phyloP scores from a whole-genome alignment of 2,888 invertebrate species.

The Stictocephala bisonia region DNA sequence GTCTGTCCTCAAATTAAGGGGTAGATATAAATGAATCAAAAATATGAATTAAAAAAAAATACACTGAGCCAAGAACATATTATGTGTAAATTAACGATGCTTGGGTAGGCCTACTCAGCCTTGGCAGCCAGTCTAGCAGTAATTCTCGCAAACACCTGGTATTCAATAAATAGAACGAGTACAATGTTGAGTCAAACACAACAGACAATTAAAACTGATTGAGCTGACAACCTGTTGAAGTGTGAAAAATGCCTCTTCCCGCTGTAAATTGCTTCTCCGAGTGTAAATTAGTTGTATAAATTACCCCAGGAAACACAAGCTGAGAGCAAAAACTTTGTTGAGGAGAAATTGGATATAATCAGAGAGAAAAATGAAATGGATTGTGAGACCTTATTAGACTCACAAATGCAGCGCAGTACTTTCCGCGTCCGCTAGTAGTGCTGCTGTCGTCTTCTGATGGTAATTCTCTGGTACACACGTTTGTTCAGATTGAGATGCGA shows the following conservation, averaged over 20 bases:
- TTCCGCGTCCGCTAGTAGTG: too few relatives aligned
- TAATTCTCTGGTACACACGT: too few relatives aligned
- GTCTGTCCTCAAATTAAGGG: too few relatives aligned
- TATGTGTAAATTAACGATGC: not conserved
- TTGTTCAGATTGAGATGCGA: too few relatives aligned
- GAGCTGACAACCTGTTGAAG: constrained; percentile 16
- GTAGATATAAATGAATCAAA: too few relatives aligned
- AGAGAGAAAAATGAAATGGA: constrained; percentile 32
- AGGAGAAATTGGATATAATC: constrained; percentile 24
- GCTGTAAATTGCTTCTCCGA: constrained; percentile 18
- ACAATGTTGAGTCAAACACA: too few relatives aligned
- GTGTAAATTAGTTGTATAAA: constrained; percentile 34
- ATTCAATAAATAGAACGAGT: too few relatives aligned
- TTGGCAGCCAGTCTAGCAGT: not conserved
- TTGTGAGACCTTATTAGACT: constrained; percentile 14
- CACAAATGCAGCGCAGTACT: too few relatives aligned
- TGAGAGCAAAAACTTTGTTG: constrained; percentile 15
- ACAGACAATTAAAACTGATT: constrained; percentile 4
- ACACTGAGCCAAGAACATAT: too few relatives aligned
- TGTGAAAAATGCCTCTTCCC: constrained; percentile 19
- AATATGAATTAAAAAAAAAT: too few relatives aligned
- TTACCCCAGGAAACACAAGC: constrained; percentile 23
- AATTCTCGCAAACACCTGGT: not conserved
- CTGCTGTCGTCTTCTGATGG: too few relatives aligned
- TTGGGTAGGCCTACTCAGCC: not conserved